Evolutionary conservation across 2,797 vertebrate genomes (phyloP).

Genomic region (Rhyacichthys aspro): DNA sequence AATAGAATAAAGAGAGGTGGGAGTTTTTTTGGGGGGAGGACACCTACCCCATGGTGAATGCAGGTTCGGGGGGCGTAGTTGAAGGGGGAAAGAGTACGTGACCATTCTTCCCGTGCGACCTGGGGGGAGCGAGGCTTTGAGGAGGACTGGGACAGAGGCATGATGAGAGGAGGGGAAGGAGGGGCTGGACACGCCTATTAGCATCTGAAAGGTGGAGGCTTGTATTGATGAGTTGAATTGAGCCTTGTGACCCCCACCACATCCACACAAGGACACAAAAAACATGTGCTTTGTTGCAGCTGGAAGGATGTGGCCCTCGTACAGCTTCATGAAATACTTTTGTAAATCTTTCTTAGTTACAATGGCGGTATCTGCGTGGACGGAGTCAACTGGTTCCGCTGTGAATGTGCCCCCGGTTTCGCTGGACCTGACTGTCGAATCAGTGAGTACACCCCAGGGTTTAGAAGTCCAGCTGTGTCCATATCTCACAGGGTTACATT

Average conservation of each 20-base stretch:
- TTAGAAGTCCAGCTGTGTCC: no score
- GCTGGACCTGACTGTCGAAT: conserved; percentile 97
- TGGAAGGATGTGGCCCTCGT: conserved; percentile 56
- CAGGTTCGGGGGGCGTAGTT: conserved; percentile 46
- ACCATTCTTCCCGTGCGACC: conserved; percentile 76
- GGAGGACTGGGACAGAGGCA: conserved; percentile 67
- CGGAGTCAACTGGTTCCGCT: conserved; percentile 98
- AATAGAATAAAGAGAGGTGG: conserved; percentile 59
- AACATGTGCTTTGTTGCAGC: conserved; percentile 58
- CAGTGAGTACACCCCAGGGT: conserved; percentile 84
- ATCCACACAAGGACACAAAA: conserved; percentile 17
- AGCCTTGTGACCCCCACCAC: conserved; percentile 63
- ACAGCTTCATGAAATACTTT: conserved; percentile 28
- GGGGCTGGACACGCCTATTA: conserved; percentile 75
- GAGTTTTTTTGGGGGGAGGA: conserved; percentile 17
- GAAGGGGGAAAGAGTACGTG: conserved; percentile 21
- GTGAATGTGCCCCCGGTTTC: conserved; percentile 94
- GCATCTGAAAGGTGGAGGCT: conserved; percentile 79
- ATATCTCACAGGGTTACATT: no score
- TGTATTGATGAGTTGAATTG: conserved; percentile 81
- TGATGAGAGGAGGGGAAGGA: conserved; percentile 60
- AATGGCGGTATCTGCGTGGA: conserved; percentile 97
- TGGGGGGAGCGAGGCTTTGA: conserved; percentile 61
- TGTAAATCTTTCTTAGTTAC: conserved; percentile 80
- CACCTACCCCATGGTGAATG: conserved; percentile 62